Percentiles rank a stretch among this genome's conserved stretches.
Conservation (phyloP, 2,888 invertebrate species). For the Drosophila bunnanda region DNA sequence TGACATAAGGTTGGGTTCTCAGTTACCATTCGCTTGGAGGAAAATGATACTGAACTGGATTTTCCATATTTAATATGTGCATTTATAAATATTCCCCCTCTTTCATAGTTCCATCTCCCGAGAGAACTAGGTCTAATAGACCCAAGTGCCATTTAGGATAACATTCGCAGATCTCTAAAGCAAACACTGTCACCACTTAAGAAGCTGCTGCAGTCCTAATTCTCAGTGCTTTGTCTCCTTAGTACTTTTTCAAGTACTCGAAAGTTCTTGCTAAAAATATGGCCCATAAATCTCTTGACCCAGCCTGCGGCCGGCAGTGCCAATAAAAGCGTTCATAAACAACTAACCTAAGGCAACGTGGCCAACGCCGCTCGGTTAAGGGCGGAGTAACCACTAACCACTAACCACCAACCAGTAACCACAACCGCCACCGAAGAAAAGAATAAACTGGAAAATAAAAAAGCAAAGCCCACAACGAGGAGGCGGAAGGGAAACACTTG, state of each 20-base stretch:
- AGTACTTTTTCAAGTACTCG: constrained; percentile 31
- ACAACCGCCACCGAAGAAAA: constrained; percentile 46
- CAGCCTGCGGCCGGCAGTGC: constrained; percentile 55
- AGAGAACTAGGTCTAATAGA: constrained; percentile 2
- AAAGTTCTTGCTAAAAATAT: constrained; percentile 54
- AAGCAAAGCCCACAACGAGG: constrained; percentile 9
- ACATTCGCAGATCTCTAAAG: constrained; percentile 17
- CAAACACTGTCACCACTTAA: neutral
- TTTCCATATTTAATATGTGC: neutral
- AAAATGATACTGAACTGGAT: no score
- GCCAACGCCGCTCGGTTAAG: constrained; percentile 31
- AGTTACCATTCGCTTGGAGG: neutral
- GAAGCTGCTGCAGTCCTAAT: constrained; percentile 6
- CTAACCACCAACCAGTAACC: constrained; percentile 53
- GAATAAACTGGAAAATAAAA: neutral
- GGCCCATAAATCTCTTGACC: constrained; percentile 65
- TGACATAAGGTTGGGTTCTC: constrained; percentile 10
- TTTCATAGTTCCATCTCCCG: neutral
- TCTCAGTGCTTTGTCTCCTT: constrained; percentile 15
- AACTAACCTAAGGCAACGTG: constrained; percentile 72
- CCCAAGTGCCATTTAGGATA: neutral
- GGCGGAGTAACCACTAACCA: constrained; percentile 42
- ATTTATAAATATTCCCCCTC: neutral
- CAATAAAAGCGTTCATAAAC: constrained; percentile 76
- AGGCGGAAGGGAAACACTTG: constrained; percentile 63